Percentiles rank a stretch among this genome's conserved stretches.
Evolutionary conservation across 2,888 invertebrate species (phyloP).

Genomic region (Xanthia icteritia): DNA sequence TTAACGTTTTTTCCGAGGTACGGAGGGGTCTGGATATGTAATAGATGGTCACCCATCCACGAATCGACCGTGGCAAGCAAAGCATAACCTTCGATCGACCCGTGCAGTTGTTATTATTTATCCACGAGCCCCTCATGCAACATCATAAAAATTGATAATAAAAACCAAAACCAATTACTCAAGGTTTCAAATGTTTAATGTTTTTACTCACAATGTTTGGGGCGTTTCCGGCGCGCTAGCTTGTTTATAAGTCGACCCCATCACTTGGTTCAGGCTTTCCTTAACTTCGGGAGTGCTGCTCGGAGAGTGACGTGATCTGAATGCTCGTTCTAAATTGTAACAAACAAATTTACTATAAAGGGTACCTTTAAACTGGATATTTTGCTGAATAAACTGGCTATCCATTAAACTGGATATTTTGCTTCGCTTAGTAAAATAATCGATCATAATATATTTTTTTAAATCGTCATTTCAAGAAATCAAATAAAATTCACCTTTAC

Average conservation of each 20-base stretch:
- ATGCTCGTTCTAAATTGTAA: conserved; percentile 65
- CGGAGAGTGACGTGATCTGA: conserved; percentile 67
- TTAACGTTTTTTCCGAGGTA: neutral
- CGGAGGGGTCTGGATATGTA: neutral
- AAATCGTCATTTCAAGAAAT: conserved; percentile 31
- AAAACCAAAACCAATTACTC: neutral
- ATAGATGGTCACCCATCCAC: neutral
- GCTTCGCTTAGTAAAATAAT: neutral
- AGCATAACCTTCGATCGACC: neutral
- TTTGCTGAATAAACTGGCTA: neutral
- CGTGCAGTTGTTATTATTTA: neutral
- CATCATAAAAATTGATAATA: neutral
- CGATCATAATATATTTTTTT: neutral
- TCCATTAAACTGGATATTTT: neutral
- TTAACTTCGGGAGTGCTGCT: conserved; percentile 71
- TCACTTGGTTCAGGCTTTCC: conserved; percentile 49
- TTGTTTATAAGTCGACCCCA: conserved; percentile 60
- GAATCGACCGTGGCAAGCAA: neutral
- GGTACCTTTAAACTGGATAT: neutral
- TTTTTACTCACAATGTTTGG: conserved; percentile 75
- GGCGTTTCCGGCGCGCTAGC: conserved; percentile 65
- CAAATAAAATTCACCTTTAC: conserved; percentile 85
- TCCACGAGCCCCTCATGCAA: neutral
- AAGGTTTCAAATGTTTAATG: neutral
- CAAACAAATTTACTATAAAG: conserved; percentile 9